Conservation (phyloP, 64 coral and sea anemone genomes). For the Trachythela sp. region DNA sequence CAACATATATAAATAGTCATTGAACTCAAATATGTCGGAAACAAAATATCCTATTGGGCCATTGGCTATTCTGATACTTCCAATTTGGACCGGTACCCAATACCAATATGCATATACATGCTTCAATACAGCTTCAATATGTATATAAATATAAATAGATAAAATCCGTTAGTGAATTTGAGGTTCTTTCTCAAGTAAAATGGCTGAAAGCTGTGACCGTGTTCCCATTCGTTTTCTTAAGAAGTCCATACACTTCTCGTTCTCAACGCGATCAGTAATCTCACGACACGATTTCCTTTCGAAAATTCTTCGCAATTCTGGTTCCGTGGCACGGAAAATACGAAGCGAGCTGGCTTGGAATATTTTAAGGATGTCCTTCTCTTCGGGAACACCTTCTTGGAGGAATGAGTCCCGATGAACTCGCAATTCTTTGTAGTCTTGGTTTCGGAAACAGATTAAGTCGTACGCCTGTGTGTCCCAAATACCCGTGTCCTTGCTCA, state of each 20-base stretch:
- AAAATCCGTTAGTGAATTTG: not conserved
- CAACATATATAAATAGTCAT: too few relatives aligned
- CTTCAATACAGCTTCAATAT: too few relatives aligned
- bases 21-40: too few relatives aligned
- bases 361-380: not conserved
- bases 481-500: constrained; percentile 72
- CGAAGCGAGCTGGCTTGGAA: constrained; percentile 10
- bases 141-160: too few relatives aligned
- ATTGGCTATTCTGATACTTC: too few relatives aligned
- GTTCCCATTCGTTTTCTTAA: constrained; percentile 19
- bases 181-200: constrained; percentile 4
- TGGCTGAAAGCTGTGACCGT: not conserved
- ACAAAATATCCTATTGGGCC: too few relatives aligned
- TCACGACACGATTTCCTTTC: not conserved
- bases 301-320: not conserved
- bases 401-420: constrained; percentile 68
- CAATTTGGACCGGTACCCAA: too few relatives aligned
- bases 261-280: not conserved
- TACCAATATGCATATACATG: too few relatives aligned
- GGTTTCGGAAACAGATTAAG: constrained; percentile 85
- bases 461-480: constrained; percentile 59
- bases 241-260: constrained; percentile 5
- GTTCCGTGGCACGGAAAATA: not conserved
- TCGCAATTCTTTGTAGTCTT: constrained; percentile 89
- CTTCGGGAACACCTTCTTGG: constrained; percentile 34